Percentiles rank a stretch among this genome's conserved stretches.
These are phyloP conservation scores for Corythornis cristatus DNA, from an alignment of 2,113 vertebrate genomes.

Conservation along the genomic window DNA sequence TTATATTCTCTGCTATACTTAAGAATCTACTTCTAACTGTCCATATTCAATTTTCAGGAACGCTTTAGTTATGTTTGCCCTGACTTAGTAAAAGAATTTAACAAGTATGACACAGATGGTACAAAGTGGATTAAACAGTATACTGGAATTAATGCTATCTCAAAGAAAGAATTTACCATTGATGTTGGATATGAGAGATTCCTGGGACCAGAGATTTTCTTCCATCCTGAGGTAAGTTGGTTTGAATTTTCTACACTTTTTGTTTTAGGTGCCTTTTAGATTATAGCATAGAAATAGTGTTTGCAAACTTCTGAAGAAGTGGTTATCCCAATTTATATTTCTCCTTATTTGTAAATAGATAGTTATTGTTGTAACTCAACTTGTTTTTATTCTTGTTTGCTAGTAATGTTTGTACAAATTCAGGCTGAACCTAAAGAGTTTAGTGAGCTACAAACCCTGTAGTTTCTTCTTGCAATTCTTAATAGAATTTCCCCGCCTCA, in stretches of 20 bases:
- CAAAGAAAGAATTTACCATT: constrained; percentile 98
- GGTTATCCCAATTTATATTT: neutral
- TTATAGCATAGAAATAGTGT: neutral
- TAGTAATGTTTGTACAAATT: neutral
- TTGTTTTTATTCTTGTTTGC: neutral
- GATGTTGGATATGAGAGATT: constrained; percentile 98
- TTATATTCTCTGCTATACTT: neutral
- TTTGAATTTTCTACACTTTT: neutral
- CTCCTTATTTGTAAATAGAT: neutral
- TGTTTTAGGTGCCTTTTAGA: neutral
- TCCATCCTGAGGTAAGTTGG: constrained; percentile 91
- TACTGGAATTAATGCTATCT: constrained; percentile 95
- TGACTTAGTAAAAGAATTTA: constrained; percentile 98
- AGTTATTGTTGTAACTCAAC: neutral
- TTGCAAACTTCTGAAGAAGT: neutral
- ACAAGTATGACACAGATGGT: constrained; percentile 94
- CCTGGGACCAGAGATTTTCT: constrained; percentile 97
- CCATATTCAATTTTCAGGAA: constrained; percentile 77
- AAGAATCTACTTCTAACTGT: neutral
- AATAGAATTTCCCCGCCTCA: neutral
- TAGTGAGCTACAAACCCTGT: neutral
- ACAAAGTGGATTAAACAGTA: constrained; percentile 99
- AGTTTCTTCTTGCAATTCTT: neutral
- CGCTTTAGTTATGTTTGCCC: constrained; percentile 97
- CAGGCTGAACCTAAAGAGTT: neutral